Evolutionary conservation across 2,113 vertebrate species (phyloP).

Genomic region (Erythrolamprus reginae): DNA sequence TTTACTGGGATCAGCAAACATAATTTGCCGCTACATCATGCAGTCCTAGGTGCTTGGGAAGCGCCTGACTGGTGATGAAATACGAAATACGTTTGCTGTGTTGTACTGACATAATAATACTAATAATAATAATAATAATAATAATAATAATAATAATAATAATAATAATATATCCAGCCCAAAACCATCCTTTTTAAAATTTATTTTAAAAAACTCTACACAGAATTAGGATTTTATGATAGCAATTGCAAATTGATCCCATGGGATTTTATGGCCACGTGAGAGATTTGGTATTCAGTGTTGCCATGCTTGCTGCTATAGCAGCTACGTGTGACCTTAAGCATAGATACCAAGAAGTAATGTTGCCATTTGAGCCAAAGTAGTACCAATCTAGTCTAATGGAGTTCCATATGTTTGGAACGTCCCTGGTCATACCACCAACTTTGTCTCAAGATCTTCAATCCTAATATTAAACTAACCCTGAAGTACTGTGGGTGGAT

Average conservation of each 20-base stretch:
- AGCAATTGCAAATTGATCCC: constrained; percentile 2
- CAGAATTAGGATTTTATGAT: background rate
- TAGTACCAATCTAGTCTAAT: background rate
- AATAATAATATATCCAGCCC: background rate
- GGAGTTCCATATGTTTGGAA: background rate
- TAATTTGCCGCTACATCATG: too few species aligned
- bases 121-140: too few species aligned
- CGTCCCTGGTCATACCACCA: background rate
- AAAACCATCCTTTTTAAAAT: background rate
- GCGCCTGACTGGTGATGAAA: too few species aligned
- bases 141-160: too few species aligned
- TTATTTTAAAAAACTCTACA: background rate
- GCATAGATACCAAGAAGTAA: background rate
- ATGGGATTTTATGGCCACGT: background rate
- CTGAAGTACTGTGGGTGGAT: background rate
- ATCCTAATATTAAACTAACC: background rate
- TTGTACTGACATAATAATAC: too few species aligned
- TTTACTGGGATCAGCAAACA: too few species aligned
- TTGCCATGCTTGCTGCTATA: background rate
- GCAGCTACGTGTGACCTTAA: background rate
- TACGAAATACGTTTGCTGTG: too few species aligned
- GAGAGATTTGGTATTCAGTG: background rate
- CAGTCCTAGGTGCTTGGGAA: too few species aligned
- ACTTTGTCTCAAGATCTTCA: background rate
- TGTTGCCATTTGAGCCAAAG: background rate